A percentile compares a stretch with the other conserved stretches of the same genome.
These are phyloP conservation scores for Lydus trimaculatus DNA, from an alignment of 2,888 invertebrate species.

Conservation along the genomic window DNA sequence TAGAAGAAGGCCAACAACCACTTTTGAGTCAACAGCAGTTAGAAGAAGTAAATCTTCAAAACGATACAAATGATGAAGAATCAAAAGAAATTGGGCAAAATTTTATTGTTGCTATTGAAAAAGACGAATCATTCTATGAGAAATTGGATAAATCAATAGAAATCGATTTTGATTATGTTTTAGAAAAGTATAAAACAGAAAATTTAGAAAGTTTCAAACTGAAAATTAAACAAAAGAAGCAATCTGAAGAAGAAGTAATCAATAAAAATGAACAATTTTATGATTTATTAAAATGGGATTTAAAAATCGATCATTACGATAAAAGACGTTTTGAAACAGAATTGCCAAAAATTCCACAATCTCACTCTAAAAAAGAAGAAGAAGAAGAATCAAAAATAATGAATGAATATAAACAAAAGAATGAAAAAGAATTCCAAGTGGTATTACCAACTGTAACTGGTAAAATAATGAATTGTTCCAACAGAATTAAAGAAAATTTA, in stretches of 20 bases:
- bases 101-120: conserved; percentile 3
- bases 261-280: neutral
- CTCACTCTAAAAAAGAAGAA: neutral
- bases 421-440: conserved; percentile 11
- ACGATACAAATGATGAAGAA: too few species aligned
- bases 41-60: too few species aligned
- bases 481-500: neutral
- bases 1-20: neutral
- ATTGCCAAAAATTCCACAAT: neutral
- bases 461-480: neutral
- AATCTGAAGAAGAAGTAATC: neutral
- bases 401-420: neutral
- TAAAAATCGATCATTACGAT: neutral
- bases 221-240: neutral
- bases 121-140: conserved; percentile 3
- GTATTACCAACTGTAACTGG: neutral
- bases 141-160: neutral
- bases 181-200: neutral
- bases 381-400: neutral
- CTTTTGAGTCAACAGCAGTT: too few species aligned
- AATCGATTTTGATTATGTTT: neutral
- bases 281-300: neutral
- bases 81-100: neutral
- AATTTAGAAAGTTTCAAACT: neutral
- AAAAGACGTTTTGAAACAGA: neutral